Evolutionary conservation across 1,140 invertebrate species (phyloP).

Genomic region (Drosophila erecta): DNA sequence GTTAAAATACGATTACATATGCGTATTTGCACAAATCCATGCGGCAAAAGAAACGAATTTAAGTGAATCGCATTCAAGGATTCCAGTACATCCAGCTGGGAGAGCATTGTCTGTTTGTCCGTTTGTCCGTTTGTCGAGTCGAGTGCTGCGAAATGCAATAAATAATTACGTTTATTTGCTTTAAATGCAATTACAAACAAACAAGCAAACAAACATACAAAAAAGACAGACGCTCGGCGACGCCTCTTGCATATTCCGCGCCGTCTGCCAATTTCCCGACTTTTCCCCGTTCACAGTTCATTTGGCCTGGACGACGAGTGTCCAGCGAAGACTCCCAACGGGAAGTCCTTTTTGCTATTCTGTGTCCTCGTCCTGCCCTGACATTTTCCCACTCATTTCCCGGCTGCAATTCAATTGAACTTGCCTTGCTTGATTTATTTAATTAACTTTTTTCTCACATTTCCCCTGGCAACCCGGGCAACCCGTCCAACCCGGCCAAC

Average conservation of each 20-base stretch:
- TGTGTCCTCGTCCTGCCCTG: constrained; percentile 18
- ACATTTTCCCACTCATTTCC: constrained; percentile 78
- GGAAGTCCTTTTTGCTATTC: constrained; percentile 11
- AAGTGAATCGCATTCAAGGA: constrained; percentile 42
- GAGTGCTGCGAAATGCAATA: constrained; percentile 70
- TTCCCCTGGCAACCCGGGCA: neutral
- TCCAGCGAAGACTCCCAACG: constrained; percentile 16
- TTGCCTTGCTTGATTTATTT: constrained; percentile 79
- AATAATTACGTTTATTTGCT: constrained; percentile 80
- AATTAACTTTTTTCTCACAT: constrained; percentile 69
- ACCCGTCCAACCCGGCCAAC: neutral
- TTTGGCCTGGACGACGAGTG: constrained; percentile 47
- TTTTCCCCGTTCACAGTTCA: constrained; percentile 66
- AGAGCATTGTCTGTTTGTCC: neutral
- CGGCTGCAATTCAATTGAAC: constrained; percentile 77
- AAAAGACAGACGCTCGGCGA: constrained; percentile 4
- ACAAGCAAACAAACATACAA: constrained; percentile 56
- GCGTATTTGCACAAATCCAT: constrained; percentile 41
- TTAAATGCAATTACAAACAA: constrained; percentile 76
- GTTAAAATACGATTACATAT: constrained; percentile 68
- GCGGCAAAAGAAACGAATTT: constrained; percentile 7
- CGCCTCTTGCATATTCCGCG: constrained; percentile 58
- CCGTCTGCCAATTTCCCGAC: constrained; percentile 46
- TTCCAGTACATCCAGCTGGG: neutral
- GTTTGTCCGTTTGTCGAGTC: constrained; percentile 7